Percentiles rank a stretch among this genome's conserved stretches.
Evolutionary conservation across 64 coral and sea anemone species (phyloP).

Genomic region (Dendronephthya gigantea): DNA sequence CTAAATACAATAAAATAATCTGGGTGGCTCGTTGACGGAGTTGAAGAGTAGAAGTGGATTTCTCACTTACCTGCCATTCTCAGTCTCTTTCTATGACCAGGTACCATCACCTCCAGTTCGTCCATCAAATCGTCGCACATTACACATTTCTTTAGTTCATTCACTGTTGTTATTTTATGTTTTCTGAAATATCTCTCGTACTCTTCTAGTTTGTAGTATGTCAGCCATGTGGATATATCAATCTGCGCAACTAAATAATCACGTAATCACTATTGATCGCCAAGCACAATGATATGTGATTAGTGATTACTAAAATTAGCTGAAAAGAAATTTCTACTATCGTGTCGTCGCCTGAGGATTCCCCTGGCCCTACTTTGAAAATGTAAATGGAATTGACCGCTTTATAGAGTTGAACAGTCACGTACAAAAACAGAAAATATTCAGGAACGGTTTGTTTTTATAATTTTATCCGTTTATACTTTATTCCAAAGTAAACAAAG

Average conservation of each 20-base stretch:
- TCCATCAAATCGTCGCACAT: not conserved
- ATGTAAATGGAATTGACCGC: too few relatives aligned
- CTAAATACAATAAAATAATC: not conserved
- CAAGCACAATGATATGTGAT: too few relatives aligned
- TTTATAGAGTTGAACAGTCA: too few relatives aligned
- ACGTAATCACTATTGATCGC: too few relatives aligned
- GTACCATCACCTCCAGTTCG: not conserved
- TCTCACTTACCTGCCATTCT: not conserved
- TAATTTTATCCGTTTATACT: too few relatives aligned
- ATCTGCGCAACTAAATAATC: not conserved
- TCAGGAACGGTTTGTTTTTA: too few relatives aligned
- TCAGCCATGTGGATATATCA: not conserved
- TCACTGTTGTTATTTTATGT: not conserved
- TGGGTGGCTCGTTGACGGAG: not conserved
- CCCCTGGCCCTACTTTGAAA: too few relatives aligned
- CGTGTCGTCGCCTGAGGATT: too few relatives aligned
- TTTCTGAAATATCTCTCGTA: not conserved
- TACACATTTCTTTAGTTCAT: not conserved
- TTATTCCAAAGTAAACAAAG: too few relatives aligned
- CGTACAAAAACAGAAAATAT: too few relatives aligned
- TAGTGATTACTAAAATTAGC: too few relatives aligned
- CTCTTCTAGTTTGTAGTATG: not conserved
- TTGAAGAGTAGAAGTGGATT: not conserved
- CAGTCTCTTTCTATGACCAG: not conserved
- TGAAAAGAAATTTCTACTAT: too few relatives aligned